These are phyloP conservation scores for Saccostrea glomerata DNA, from an alignment of 1,140 invertebrate genomes.

Conservation along the genomic window DNA sequence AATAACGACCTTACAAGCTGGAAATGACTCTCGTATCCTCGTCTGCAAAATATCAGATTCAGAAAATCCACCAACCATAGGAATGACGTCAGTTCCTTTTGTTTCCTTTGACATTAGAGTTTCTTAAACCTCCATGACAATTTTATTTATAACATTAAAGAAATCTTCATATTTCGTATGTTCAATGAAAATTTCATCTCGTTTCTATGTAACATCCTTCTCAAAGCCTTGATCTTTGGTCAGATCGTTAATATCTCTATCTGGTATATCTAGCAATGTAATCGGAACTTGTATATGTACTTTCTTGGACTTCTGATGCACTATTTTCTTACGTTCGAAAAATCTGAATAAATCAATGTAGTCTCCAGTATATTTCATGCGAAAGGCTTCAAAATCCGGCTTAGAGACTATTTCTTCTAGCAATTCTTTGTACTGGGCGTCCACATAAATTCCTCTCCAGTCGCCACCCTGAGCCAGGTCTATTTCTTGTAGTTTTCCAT, in stretches of 20 bases:
- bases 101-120: constrained; percentile 45
- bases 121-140: constrained; percentile 50
- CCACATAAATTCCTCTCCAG: constrained; percentile 56
- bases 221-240: neutral
- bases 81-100: constrained; percentile 48
- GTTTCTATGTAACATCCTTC: neutral
- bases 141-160: constrained; percentile 53
- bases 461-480: constrained; percentile 7
- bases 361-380: constrained; percentile 45
- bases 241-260: neutral
- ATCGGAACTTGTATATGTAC: neutral
- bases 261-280: neutral
- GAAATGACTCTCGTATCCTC: constrained; percentile 47
- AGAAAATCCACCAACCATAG: constrained; percentile 64
- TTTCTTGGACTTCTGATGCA: neutral
- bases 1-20: constrained; percentile 49
- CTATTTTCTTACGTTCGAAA: constrained; percentile 57
- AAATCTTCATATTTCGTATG: constrained; percentile 42
- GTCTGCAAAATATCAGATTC: constrained; percentile 59
- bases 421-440: constrained; percentile 42
- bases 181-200: constrained; percentile 57
- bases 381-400: constrained; percentile 43
- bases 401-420: constrained; percentile 41
- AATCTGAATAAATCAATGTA: constrained; percentile 50
- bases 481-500: neutral